phyloP scores from a whole-genome alignment of 2,888 invertebrate genomes.

The Scaptomyza flava region DNA sequence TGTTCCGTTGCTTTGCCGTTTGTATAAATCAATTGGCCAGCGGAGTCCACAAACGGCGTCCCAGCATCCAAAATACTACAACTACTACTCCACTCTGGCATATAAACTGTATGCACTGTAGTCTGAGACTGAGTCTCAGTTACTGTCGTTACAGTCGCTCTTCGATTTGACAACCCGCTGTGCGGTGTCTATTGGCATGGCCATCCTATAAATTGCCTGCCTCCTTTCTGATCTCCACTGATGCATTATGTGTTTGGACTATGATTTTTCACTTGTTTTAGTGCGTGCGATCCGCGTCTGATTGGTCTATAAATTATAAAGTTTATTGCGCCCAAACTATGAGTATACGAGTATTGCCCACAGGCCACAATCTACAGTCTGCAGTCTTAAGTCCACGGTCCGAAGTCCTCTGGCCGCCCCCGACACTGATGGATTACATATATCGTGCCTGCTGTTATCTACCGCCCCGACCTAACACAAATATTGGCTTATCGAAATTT shows the following conservation, averaged over 20 bases:
- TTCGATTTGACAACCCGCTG: conserved; percentile 81
- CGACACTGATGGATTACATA: conserved; percentile 75
- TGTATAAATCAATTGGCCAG: conserved; percentile 79
- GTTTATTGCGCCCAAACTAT: conserved; percentile 67
- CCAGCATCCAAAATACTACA: conserved; percentile 8
- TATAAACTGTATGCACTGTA: conserved; percentile 4
- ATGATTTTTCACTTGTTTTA: conserved; percentile 78
- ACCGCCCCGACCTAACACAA: conserved; percentile 39
- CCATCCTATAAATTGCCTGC: conserved; percentile 75
- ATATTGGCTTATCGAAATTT: conserved; percentile 65
- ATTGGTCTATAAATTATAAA: conserved; percentile 76
- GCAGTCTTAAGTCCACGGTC: conserved; percentile 2
- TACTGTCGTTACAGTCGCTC: conserved; percentile 36
- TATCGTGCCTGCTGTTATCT: conserved; percentile 44
- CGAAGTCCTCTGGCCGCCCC: conserved; percentile 54
- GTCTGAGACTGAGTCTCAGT: conserved; percentile 26
- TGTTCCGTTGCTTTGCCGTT: conserved; percentile 80
- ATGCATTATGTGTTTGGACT: conserved; percentile 79
- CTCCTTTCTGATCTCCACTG: conserved; percentile 54
- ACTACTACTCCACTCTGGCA: conserved; percentile 2
- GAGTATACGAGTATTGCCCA: background rate
- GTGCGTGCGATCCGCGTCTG: conserved; percentile 71
- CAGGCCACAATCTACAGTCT: conserved; percentile 11
- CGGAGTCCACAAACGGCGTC: conserved; percentile 16
- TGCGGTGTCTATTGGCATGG: conserved; percentile 74